Evolutionary conservation across 2,113 vertebrate species (phyloP), one percentile per base, ranked within the genome.

Genomic region (Todiramphus chloris): DNA sequence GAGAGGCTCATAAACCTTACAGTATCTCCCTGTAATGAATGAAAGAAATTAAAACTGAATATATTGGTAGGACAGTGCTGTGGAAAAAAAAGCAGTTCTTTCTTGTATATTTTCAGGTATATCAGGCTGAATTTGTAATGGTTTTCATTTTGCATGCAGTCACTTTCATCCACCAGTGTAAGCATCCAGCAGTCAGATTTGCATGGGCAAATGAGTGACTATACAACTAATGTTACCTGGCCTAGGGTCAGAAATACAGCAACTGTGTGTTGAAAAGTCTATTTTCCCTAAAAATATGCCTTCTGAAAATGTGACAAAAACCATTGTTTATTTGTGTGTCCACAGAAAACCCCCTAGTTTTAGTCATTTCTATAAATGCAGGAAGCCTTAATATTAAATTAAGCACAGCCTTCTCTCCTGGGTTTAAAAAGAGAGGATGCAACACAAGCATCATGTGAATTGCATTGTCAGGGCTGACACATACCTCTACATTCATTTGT

Each of bases 281-380:
- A 3, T 13, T 83, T 14, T 63, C 17, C 48, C 21, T 58, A 31
- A 76, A 82, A 87, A 30, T 9, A 76, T 51, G 18, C 6, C 25
- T 69, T 88, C 83, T 56, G 24, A 90, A 83, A 89, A 89, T 17
- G 5, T 72, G 48, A 64, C 11, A n/a, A 51, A 44, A 78, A 83
- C 68, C 6, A 13, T 48, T 27, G 19, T 46, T 2, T 70, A 31
- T 80, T 88, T 68, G 43, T 0, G 0, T 0, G 0, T n/a, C 16
- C 41, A 80, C 17, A 55, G 31, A 48, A 75, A 64, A 66, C n/a
- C 0, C 5, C 6, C 14, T 77, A 63, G 23, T 50, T 83, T 90
- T 67, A 67, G 41, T 58, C 4, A 74, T 95, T 86, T 74, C 70
- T 59, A 63, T 80, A 77, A 90, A 88, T 44, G 10, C 31, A 83